Evolutionary conservation across 2,797 vertebrate genomes (phyloP), one percentile per base, ranked within the genome.

Genomic region (Spea hammondii): DNA sequence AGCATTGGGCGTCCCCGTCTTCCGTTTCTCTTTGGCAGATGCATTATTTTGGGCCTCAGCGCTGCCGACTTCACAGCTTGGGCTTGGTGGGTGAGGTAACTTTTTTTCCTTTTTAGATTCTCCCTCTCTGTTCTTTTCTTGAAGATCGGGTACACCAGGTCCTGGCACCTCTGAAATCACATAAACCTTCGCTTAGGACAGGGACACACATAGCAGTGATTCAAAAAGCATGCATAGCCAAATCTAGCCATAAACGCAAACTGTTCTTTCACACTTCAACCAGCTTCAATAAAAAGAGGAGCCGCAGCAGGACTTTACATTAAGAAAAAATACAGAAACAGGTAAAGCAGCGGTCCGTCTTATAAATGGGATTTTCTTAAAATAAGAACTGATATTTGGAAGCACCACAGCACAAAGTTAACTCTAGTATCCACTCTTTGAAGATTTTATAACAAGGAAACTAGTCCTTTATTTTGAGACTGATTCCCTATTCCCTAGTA

Each of bases 1-100:
- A 88, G 87, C 94, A 82, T 94, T 94, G 78, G 94, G 91, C 72
- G 94, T 94, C 72, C 91, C 93, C 49, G 75, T 59, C 66, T 88
- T 92, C 84, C 92, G 87, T 79, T 87, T 91, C 84, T 93, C 89
- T 70, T 92, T 91, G 86, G 91, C 86, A 55, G 88, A 76, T 83
- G 92, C 90, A 83, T 92, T 87, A 83, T 91, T 89, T 51, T 90
- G 79, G 65, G 90, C 84, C 87, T 92, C 83, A 84, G 46, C 73
- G 12, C 60, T 69, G 55, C 32, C 14, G 55, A 49, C 44, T 13
- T 80, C 44, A 50, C 49, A 0, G 1, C 55, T 11, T 8, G 78
- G 68, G 13, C 84, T 64, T 1, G 79, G 45, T 0, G 0, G 77
- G 60, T 0, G 11, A n/a, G 78, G 84, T 0, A 5, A 76, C 0